Base-by-base conservation (phyloP, 2,888 invertebrate species). In the Drosophila hamatofila region DNA sequence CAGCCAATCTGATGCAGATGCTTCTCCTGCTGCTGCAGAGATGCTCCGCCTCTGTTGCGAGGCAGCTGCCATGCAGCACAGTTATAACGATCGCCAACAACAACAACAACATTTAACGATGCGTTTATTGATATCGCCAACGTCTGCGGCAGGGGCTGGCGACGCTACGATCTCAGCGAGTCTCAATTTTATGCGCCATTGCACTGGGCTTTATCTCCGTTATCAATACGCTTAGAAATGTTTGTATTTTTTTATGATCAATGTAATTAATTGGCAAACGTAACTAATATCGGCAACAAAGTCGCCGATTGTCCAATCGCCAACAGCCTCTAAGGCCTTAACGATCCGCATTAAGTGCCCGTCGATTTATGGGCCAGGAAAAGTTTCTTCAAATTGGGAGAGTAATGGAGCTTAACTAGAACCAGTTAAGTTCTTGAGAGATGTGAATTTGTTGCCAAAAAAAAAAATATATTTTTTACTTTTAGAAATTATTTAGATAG, bases 261-360 rank as follows among this genome's bases (percentile, higher is more conserved):
- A 55, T 75, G 68, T 78, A 84, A 87, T 89, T 81, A 84, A 71
- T 70, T 87, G 78, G 60, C 49, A 58, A 18, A 25, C 73, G 62
- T 71, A 66, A 83, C 84, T 81, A 76, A 88, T 86, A 75, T 77
- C 30, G 75, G 83, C 88, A 84, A 85, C 84, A 85, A 79, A 72
- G 88, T 85, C 25, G 33, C 49, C 23, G 11, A 11, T 51, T 44
- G 21, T 35, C 57, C 39, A 44, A 44, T 33, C 37, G 46, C 62
- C 62, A 72, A 73, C 14, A 35, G 9, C 42, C 16, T 57, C 51
- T 33, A 52, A 59, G 37, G 30, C 25, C 48, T 71, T 75, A 63
- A 80, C 69, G 68, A 62, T 54, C 39, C 42, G n/a, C 61, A 49
- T 79, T 52, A 59, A 69, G 27, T 25, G 48, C 3, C 51, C 23